A percentile compares a stretch with the other conserved stretches of the same genome.
Evolutionary conservation across 2,113 vertebrate genomes (phyloP).

Genomic region (Plestiodon gilberti): DNA sequence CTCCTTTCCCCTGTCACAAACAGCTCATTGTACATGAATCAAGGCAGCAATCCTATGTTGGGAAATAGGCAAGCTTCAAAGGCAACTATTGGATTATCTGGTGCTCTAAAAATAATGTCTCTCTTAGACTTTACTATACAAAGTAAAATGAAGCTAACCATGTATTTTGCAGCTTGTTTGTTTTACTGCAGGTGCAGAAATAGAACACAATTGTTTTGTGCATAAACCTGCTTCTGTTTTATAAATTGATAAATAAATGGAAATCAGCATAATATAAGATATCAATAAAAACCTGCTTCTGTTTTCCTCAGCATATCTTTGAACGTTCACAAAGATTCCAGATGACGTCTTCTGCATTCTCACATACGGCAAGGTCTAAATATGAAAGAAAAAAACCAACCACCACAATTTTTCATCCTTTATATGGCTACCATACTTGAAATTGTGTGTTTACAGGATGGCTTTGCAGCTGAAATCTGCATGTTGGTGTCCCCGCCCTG

Average conservation of each 20-base stretch:
- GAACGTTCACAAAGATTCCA: neutral
- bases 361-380: no score
- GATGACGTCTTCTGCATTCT: neutral
- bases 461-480: neutral
- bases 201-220: neutral
- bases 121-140: no score
- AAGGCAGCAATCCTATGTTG: neutral
- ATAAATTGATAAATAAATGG: no score
- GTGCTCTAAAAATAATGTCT: no score
- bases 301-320: neutral
- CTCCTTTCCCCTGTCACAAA: neutral
- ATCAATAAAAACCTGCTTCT: neutral
- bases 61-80: neutral
- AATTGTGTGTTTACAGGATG: no score
- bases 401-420: no score
- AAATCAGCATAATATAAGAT: no score
- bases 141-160: no score
- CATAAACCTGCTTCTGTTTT: no score
- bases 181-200: neutral
- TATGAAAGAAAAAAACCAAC: no score
- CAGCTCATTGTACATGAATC: neutral
- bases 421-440: no score
- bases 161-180: neutral
- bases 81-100: no score
- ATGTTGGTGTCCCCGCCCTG: neutral